Percentiles rank a stretch among this genome's conserved stretches.
Evolutionary conservation across 2,888 invertebrate species (phyloP).

Genomic region (Pseudanteris insignis): DNA sequence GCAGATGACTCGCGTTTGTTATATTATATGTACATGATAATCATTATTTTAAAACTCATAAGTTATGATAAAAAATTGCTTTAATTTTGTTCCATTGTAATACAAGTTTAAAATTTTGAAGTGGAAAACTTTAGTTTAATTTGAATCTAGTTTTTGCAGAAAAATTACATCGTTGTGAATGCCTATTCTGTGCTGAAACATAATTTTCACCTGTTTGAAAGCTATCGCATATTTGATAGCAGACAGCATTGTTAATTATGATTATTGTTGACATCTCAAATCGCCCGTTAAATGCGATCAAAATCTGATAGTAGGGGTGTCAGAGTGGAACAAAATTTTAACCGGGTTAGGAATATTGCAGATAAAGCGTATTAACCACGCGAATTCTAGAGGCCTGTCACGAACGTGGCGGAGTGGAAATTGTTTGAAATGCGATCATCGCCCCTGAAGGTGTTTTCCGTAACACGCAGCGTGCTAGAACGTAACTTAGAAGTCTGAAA

Average conservation of each 20-base stretch:
- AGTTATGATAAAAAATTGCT: too few relatives aligned
- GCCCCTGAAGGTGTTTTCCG: constrained; percentile 44
- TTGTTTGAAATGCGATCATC: constrained; percentile 52
- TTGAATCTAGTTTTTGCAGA: too few relatives aligned
- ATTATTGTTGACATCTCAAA: constrained; percentile 19
- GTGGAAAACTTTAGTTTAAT: too few relatives aligned
- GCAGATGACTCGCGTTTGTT: too few relatives aligned
- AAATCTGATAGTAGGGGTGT: constrained; percentile 28
- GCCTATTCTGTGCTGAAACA: too few relatives aligned
- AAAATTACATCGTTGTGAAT: too few relatives aligned
- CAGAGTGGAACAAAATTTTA: constrained; percentile 22
- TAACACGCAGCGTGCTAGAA: constrained; percentile 22
- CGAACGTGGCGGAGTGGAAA: constrained; percentile 46
- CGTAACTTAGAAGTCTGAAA: constrained; percentile 19
- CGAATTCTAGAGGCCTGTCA: constrained; percentile 49
- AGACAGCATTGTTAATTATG: not conserved
- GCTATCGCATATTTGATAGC: too few relatives aligned
- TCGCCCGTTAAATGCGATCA: constrained; percentile 18
- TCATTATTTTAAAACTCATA: too few relatives aligned
- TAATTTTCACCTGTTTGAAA: too few relatives aligned
- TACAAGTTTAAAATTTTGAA: too few relatives aligned
- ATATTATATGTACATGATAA: too few relatives aligned
- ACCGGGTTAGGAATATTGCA: constrained; percentile 27
- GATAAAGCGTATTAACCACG: constrained; percentile 46
- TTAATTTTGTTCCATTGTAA: too few relatives aligned